Base-by-base conservation (phyloP, 1,140 invertebrate species). In the Eumaeus atala region DNA sequence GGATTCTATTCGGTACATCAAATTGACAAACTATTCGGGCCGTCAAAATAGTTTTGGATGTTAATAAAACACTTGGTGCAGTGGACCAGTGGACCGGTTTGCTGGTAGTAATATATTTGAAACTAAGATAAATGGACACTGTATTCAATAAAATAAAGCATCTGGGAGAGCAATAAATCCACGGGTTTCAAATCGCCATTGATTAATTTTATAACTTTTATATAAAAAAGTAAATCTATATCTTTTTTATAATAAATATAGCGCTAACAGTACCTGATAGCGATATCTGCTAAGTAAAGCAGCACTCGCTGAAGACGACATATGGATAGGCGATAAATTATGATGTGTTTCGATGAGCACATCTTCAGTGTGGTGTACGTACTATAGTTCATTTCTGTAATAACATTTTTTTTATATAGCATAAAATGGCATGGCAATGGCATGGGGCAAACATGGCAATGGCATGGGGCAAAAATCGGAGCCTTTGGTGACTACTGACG, bases 41-140 rank as follows among this genome's bases (percentile, higher is more conserved):
- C 68, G 63, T 74, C 62, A 60, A 67, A 68, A 64, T 73, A 61
- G 64, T 62, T 64, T 47, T 47, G 40, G 40, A 16, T 40, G 53
- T 67, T 67, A 70, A 68, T 72, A 72, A 74, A 74, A 71, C 64
- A 74, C 65, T 72, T 61, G 64, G 67, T 72, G 73, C 72, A 74
- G 68, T 74, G 75, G 69, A 75, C 62, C 72, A 74, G 68, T 74
- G 75, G 69, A 75, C 62, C 67, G 64, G 72, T 75, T 72, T 62
- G 67, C 58, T 67, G 68, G 59, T 55, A 64, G 64, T 64, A 61
- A 66, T 66, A 68, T 59, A 68, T 75, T 66, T 64, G 62, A 68
- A 70, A 57, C 61, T 66, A 67, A 61, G 70, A 71, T 69, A 66
- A 69, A 73, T 70, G 62, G 62, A 65, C 62, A 66, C 54, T 67